These are phyloP conservation scores for Caloenas nicobarica DNA, from an alignment of 2,113 vertebrate genomes.

Conservation along the genomic window DNA sequence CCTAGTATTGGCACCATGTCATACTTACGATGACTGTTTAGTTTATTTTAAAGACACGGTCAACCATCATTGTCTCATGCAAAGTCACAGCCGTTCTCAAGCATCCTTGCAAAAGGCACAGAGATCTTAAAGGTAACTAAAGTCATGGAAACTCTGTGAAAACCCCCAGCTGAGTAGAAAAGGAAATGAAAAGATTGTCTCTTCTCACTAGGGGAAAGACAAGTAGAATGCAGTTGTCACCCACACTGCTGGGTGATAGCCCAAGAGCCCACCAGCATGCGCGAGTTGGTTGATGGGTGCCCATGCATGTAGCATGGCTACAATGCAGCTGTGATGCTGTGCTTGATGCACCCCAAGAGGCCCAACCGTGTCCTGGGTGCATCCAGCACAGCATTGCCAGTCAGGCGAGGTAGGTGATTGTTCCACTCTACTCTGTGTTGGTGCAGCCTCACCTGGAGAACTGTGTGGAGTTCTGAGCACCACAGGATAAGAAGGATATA, in stretches of 20 bases:
- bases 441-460: too few species aligned
- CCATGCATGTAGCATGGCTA: not conserved
- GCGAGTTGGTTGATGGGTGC: not conserved
- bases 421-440: too few species aligned
- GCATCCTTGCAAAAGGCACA: not conserved
- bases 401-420: too few species aligned
- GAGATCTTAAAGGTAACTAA: not conserved
- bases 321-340: too few species aligned
- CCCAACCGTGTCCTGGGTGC: too few species aligned
- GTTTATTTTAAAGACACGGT: not conserved
- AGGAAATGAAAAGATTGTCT: not conserved
- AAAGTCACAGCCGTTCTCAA: not conserved
- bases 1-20: not conserved
- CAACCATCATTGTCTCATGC: not conserved
- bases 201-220: not conserved
- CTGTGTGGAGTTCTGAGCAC: too few species aligned
- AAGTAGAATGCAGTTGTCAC: rapidly evolving
- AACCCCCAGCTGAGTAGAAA: not conserved
- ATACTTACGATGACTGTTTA: not conserved
- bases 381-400: too few species aligned
- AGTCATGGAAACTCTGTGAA: not conserved
- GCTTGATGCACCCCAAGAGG: too few species aligned
- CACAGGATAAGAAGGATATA: too few species aligned
- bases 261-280: not conserved
- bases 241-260: not conserved